Base-by-base conservation (phyloP, 1,140 invertebrate genomes). In the Popillia japonica region DNA sequence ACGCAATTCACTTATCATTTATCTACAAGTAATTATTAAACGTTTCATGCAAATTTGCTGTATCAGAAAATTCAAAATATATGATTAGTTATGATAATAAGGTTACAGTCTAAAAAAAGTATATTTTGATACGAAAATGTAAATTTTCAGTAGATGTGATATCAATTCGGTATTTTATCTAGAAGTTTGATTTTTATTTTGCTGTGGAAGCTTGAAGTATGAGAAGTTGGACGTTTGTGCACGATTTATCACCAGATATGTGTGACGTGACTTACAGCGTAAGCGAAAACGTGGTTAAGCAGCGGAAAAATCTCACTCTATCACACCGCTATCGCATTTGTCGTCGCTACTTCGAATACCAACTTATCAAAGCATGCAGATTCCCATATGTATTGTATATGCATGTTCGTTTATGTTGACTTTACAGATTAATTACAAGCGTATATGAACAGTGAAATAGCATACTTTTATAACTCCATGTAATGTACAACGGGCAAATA, bases 121-220 rank as follows among this genome's bases (percentile, higher is more conserved):
- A 34, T 34, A 34, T 4, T 34, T 34, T 34, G 27, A 34, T 34
- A 34, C 4, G 27, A 34, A 34, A 2, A 17, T n/a, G 14, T 55
- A 55, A 55, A 55, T 55, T 55, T 55, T 17, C 14, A 55, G 3
- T 34, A 34, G 48, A n/a, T 17, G 14, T 6, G 48, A 55, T 55
- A 55, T 55, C 14, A 17, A 17, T 44, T 44, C 7, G 14, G 42
- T 44, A 34, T 44, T 44, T 44, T 44, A 44, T 44, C 42, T 55
- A 55, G 48, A 55, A 55, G 17, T 55, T 55, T 55, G 48, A 55
- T 55, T 55, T 55, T 55, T 55, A 55, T 17, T 55, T n/a, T n/a
- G 14, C 48, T 17, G 48, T 55, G 48, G 17, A 55, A 55, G 48
- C 48, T 34, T 34, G 48, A 17, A 3, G 48, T n/a, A 17, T 17